Conservation (phyloP, 1,140 invertebrate genomes). For the Drosophila carrolli region DNA sequence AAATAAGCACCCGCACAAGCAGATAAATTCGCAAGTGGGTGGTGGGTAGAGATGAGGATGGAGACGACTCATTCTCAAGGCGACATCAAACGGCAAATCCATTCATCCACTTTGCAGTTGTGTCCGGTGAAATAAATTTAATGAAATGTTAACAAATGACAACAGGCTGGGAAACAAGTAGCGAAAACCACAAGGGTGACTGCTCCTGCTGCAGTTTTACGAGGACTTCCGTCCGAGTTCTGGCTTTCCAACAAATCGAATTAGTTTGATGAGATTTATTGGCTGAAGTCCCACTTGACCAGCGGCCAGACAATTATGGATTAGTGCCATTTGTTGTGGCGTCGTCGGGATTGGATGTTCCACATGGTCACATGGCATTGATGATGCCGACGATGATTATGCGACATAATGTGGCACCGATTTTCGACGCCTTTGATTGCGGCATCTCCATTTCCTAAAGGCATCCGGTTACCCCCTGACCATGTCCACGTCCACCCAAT, state of each 20-base stretch:
- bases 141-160: slow-evolving; percentile 84
- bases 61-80: slow-evolving; percentile 35
- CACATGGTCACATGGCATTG: slow-evolving; percentile 48
- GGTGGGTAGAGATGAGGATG: not conserved
- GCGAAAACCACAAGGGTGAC: slow-evolving; percentile 75
- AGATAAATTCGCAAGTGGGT: slow-evolving; percentile 11
- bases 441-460: slow-evolving; percentile 68
- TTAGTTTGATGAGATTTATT: slow-evolving; percentile 84
- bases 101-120: slow-evolving; percentile 81
- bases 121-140: slow-evolving; percentile 82
- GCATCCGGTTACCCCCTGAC: slow-evolving; percentile 61
- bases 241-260: slow-evolving; percentile 62
- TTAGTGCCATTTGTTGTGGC: slow-evolving; percentile 80
- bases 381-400: slow-evolving; percentile 53
- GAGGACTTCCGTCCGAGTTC: slow-evolving; percentile 14
- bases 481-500: slow-evolving; percentile 10
- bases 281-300: slow-evolving; percentile 82
- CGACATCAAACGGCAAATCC: slow-evolving; percentile 77
- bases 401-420: slow-evolving; percentile 69
- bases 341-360: slow-evolving; percentile 48
- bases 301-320: slow-evolving; percentile 81
- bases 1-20: slow-evolving; percentile 65
- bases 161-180: slow-evolving; percentile 81
- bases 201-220: slow-evolving; percentile 30
- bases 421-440: slow-evolving; percentile 56